Percentiles rank a stretch among this genome's conserved stretches.
Conservation (phyloP, 2,797 vertebrate genomes). For the Syngnathus acus region DNA sequence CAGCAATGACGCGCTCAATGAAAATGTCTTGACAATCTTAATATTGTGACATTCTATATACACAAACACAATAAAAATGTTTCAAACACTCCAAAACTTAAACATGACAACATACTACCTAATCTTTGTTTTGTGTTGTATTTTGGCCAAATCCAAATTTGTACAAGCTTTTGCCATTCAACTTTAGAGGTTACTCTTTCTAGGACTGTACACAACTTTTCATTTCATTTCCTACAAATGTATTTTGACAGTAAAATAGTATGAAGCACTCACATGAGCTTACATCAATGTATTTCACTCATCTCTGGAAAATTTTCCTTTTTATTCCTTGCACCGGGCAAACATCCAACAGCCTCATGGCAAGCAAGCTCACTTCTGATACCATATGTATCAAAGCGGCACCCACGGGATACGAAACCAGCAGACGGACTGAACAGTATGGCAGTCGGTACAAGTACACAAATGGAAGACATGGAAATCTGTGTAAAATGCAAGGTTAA, state of each 20-base stretch:
- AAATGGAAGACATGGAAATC: not conserved
- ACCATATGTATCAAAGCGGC: conserved; percentile 3
- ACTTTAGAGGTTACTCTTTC: not conserved
- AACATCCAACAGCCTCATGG: conserved; percentile 4
- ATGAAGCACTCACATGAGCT: not conserved
- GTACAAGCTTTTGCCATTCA: not conserved
- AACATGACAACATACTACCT: too few species aligned
- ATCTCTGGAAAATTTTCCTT: not conserved
- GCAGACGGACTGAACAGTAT: conserved; percentile 7
- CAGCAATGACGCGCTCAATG: too few species aligned
- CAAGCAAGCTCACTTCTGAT: conserved; percentile 3
- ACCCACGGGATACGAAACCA: conserved; percentile 3
- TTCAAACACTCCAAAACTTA: too few species aligned
- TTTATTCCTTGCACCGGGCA: conserved; percentile 6
- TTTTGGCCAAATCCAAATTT: not conserved
- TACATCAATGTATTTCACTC: not conserved
- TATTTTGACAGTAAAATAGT: not conserved
- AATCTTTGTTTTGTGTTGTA: not conserved
- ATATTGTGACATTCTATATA: too few species aligned
- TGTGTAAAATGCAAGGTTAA: not conserved
- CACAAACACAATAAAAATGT: too few species aligned
- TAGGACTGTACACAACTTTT: not conserved
- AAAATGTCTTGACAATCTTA: too few species aligned
- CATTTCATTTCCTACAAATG: not conserved
- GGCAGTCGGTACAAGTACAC: conserved; percentile 2